These are phyloP conservation scores for Diachasmimorpha longicaudata DNA, from an alignment of 1,140 invertebrate species.

Conservation along the genomic window DNA sequence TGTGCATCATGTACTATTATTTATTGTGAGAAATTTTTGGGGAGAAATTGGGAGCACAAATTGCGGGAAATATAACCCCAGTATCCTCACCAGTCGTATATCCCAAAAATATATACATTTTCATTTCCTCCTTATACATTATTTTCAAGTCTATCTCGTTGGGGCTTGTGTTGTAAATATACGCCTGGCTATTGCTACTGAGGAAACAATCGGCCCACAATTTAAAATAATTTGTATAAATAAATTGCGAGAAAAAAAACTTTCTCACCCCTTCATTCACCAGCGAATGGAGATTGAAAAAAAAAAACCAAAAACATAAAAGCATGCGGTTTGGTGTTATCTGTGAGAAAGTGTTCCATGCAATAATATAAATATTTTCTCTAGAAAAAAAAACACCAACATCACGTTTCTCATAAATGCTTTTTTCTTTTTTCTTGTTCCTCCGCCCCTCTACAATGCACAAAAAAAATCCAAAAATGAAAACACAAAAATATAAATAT, in stretches of 20 bases:
- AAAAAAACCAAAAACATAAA: conserved; percentile 40
- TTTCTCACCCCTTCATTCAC: no score
- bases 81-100: neutral
- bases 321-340: conserved; percentile 73
- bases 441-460: conserved; percentile 47
- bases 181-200: conserved; percentile 54
- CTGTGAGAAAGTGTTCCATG: conserved; percentile 69
- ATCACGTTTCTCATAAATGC: conserved; percentile 72
- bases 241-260: neutral
- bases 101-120: conserved; percentile 18
- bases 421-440: conserved; percentile 72
- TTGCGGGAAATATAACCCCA: no score
- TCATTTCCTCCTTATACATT: conserved; percentile 38
- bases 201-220: conserved; percentile 36
- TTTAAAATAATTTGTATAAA: neutral
- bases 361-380: neutral
- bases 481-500: conserved; percentile 25
- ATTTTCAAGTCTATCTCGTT: conserved; percentile 52
- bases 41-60: no score
- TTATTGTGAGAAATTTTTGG: no score
- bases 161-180: conserved; percentile 69
- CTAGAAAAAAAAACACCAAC: conserved; percentile 44
- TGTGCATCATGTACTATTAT: no score
- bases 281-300: neutral
- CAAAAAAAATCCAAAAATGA: conserved; percentile 21